Evolutionary conservation across 1,140 invertebrate genomes (phyloP).

Genomic region (Euura saliciscinereae): DNA sequence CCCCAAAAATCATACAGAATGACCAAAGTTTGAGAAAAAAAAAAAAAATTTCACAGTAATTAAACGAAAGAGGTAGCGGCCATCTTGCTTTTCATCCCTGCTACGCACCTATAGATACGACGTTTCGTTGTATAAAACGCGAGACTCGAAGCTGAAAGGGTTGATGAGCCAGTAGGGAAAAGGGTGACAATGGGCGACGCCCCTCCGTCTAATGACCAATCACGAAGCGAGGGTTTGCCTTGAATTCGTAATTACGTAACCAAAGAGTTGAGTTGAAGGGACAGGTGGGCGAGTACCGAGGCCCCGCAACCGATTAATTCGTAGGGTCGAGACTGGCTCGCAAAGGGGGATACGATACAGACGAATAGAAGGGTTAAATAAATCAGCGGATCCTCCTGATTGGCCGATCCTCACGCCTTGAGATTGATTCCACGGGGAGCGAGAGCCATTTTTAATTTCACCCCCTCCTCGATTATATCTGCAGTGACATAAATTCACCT

Average conservation of each 20-base stretch:
- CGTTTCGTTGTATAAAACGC: too few relatives aligned
- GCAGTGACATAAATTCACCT: neutral
- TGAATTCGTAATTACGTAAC: conserved; percentile 46
- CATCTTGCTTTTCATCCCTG: neutral
- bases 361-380: neutral
- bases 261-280: conserved; percentile 32
- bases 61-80: neutral
- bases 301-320: neutral
- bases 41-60: too few relatives aligned
- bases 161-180: conserved; percentile 31
- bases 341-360: neutral
- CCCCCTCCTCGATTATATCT: neutral
- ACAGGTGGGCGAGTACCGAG: conserved; percentile 35
- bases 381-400: conserved; percentile 25
- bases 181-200: conserved; percentile 31
- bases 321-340: neutral
- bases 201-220: conserved; percentile 41
- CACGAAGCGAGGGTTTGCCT: conserved; percentile 33
- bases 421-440: conserved; percentile 10
- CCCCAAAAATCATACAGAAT: too few relatives aligned
- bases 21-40: neutral
- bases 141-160: conserved; percentile 7
- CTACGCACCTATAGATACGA: too few relatives aligned
- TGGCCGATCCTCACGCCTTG: conserved; percentile 12
- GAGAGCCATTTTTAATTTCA: neutral